Evolutionary conservation across 2,113 vertebrate species (phyloP), one percentile per base, ranked within the genome.

Genomic region (Chrysochloris asiatica): DNA sequence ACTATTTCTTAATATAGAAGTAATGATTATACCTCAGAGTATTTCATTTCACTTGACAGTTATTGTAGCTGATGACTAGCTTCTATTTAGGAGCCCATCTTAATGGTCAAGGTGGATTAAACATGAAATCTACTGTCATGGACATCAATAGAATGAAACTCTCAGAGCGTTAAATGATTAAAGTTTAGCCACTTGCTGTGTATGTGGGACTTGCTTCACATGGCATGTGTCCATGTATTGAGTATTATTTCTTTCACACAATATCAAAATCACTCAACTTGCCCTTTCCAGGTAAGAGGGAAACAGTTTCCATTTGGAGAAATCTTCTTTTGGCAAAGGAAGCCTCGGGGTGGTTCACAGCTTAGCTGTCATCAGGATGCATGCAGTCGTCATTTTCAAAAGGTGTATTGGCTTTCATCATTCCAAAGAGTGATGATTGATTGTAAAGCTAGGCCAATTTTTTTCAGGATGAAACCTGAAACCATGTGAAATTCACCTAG

Each of bases 321-420:
- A 82, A 73, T 71, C 86, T 92, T 94, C 94, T 86, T 90, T 94
- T 92, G 94, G 89, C 93, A 72, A 83, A 89, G 89, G 90, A 83
- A 92, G n/a, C 28, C 6, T 72, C 86, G 67, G 91, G 94, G 89
- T 52, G 89, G 81, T 65, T 89, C 87, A 6, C 73, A 95, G 91
- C 63, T 84, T 76, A 85, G 91, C 96, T 96, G 91, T 97, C 96
- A 92, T 96, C 96, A 72, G 91, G 33, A 41, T 71, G 65, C 67
- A 67, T 12, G 1, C 73, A 75, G 89, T 48, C 63, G 79, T 96
- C 75, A 4, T 92, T 96, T 95, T 93, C 87, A 95, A 88, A 96
- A 97, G 96, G 95, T 95, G 96, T 93, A 89, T 96, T 96, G 92
- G 96, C 96, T 97, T 97, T 97, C 96, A 96, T 95, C 96, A 7